phyloP scores from a whole-genome alignment of 2,888 invertebrate genomes.

The Chaitophorus viminalis region DNA sequence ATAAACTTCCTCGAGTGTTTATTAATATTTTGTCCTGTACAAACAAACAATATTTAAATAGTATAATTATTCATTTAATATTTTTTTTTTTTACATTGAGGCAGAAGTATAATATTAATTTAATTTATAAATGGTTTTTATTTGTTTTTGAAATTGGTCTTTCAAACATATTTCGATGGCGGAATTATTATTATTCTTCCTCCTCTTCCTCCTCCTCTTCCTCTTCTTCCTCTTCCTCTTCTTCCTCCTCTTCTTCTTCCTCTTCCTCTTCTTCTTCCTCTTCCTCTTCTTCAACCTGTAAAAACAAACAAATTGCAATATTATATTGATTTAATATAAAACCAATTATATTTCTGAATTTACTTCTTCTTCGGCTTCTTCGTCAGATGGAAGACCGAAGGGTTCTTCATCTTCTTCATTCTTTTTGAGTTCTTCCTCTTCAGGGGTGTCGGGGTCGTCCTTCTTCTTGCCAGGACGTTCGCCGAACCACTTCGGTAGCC shows the following conservation, averaged over 20 bases:
- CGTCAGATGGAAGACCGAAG: constrained; percentile 75
- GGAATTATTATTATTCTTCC: constrained; percentile 49
- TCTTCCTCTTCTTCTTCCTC: constrained; percentile 63
- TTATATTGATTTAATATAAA: background rate
- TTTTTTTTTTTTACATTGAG: constrained; percentile 59
- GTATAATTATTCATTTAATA: constrained; percentile 50
- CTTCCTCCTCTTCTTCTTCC: constrained; percentile 63
- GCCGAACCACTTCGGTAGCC: constrained; percentile 95
- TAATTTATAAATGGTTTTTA: constrained; percentile 7
- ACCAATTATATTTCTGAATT: constrained; percentile 68
- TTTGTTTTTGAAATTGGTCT: constrained; percentile 42
- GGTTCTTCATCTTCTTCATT: constrained; percentile 77
- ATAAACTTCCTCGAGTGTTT: constrained; percentile 45
- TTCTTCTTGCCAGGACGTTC: constrained; percentile 93
- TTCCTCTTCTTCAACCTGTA: constrained; percentile 62
- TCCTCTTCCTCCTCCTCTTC: constrained; percentile 49
- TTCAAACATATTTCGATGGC: background rate
- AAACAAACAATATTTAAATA: constrained; percentile 48
- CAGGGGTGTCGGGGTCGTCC: constrained; percentile 89
- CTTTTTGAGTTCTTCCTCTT: constrained; percentile 89
- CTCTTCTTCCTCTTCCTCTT: constrained; percentile 59
- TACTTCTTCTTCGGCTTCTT: constrained; percentile 80
- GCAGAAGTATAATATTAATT: constrained; percentile 44
- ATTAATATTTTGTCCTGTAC: constrained; percentile 33
- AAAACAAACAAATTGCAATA: background rate